Percentiles rank a stretch among this genome's conserved stretches.
These are phyloP conservation scores for Cheumatopsyche charites DNA, from an alignment of 1,140 invertebrate species.

Conservation along the genomic window DNA sequence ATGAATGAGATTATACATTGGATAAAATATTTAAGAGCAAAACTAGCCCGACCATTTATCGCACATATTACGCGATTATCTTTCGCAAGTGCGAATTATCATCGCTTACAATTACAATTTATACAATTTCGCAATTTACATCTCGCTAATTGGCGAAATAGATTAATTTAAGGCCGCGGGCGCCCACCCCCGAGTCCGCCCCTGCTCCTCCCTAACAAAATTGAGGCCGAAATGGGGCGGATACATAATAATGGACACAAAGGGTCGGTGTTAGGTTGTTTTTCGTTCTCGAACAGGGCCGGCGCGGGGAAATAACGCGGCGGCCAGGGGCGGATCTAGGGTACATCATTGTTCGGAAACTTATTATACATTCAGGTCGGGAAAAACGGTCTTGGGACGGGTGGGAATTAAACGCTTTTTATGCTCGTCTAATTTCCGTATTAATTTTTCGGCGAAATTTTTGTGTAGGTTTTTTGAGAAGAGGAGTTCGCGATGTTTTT, in stretches of 20 bases:
- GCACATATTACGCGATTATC: too few relatives aligned
- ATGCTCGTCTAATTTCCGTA: constrained; percentile 32
- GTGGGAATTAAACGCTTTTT: constrained; percentile 26
- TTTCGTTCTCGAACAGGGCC: constrained; percentile 26
- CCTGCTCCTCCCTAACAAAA: background rate
- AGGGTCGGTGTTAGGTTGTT: constrained; percentile 22
- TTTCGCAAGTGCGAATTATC: too few relatives aligned
- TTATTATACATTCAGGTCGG: constrained; percentile 31
- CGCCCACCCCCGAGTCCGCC: too few relatives aligned
- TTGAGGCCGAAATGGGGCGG: background rate
- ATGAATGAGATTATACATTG: too few relatives aligned
- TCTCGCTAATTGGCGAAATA: constrained; percentile 7
- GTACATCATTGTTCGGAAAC: constrained; percentile 32
- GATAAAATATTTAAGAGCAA: too few relatives aligned
- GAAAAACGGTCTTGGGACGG: constrained; percentile 9
- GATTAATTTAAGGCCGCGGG: constrained; percentile 19
- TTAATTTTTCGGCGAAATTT: constrained; percentile 20
- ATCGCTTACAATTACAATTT: too few relatives aligned
- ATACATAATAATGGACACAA: constrained; percentile 32
- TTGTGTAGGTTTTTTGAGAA: too few relatives aligned
- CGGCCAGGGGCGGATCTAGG: background rate
- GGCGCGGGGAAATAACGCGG: background rate
- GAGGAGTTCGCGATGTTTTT: too few relatives aligned
- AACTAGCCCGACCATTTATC: too few relatives aligned
- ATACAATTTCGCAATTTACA: background rate